Evolutionary conservation across 2,113 vertebrate genomes (phyloP).

Genomic region (Gallinago media): DNA sequence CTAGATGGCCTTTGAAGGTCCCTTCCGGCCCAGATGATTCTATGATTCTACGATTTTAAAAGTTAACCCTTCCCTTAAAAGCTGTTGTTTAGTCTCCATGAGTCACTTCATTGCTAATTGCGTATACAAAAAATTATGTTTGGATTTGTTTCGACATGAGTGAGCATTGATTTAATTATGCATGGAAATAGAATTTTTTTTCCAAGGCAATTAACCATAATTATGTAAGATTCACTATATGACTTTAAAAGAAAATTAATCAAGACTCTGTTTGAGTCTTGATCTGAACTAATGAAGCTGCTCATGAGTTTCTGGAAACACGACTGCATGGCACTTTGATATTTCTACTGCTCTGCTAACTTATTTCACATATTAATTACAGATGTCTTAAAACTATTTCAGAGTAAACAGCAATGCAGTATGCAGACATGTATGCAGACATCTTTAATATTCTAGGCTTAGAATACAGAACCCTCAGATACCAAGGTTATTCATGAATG

Average conservation of each 20-base stretch:
- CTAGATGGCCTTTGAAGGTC: too few species aligned
- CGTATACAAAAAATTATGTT: background rate
- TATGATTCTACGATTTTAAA: background rate
- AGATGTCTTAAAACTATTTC: background rate
- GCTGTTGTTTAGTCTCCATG: background rate
- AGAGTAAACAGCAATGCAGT: background rate
- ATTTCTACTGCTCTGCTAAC: background rate
- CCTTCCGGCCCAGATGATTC: too few species aligned
- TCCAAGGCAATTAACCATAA: background rate
- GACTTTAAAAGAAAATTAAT: background rate
- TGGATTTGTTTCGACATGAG: background rate
- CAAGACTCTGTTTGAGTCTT: background rate
- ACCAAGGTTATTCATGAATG: background rate
- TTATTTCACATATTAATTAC: conserved; percentile 5
- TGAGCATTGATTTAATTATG: conserved; percentile 18
- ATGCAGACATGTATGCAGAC: background rate
- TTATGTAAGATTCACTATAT: background rate
- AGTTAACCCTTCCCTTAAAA: background rate
- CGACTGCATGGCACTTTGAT: background rate
- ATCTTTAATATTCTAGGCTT: background rate
- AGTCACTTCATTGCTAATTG: background rate
- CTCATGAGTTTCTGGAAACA: background rate
- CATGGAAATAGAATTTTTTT: background rate
- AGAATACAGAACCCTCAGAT: background rate
- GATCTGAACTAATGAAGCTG: conserved; percentile 12